Percentiles rank a stretch among this genome's conserved stretches.
Evolutionary conservation across 2,113 vertebrate species (phyloP).

Genomic region (Corythornis madagascariensis): DNA sequence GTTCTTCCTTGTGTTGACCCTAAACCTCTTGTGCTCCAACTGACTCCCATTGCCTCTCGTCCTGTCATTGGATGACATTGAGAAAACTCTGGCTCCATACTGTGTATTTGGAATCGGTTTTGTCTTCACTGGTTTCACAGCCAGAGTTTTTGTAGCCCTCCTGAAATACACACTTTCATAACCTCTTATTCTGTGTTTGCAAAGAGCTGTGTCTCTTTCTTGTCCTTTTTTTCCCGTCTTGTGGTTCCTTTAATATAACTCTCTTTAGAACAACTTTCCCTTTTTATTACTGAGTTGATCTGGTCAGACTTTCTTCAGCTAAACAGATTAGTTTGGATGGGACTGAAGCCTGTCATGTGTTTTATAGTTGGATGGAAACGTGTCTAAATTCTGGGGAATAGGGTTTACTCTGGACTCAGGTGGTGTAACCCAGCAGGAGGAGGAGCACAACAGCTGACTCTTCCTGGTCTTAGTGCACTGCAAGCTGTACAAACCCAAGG

Average conservation of each 20-base stretch:
- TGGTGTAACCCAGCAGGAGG: not conserved
- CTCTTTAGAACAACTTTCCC: not conserved
- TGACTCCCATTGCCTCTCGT: too few species aligned
- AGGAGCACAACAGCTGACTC: not conserved
- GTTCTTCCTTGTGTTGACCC: too few species aligned
- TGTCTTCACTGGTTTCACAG: not conserved
- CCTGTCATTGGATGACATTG: too few species aligned
- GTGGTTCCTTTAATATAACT: not conserved
- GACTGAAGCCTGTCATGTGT: not conserved
- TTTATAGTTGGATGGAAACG: not conserved
- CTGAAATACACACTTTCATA: not conserved
- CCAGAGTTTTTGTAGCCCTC: not conserved
- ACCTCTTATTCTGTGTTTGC: fast-evolving
- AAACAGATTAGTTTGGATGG: not conserved
- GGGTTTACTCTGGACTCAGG: not conserved
- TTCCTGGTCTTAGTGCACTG: not conserved
- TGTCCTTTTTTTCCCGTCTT: not conserved
- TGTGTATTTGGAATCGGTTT: not conserved
- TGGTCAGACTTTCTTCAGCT: not conserved
- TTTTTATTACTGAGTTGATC: not conserved
- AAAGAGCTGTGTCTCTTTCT: not conserved
- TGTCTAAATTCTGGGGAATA: not conserved
- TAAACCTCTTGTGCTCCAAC: too few species aligned
- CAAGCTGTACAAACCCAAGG: not conserved
- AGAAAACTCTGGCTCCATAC: too few species aligned